A percentile compares a stretch with the other conserved stretches of the same genome.
phyloP scores from a whole-genome alignment of 2,113 vertebrate species.

The Crotalus viridis region DNA sequence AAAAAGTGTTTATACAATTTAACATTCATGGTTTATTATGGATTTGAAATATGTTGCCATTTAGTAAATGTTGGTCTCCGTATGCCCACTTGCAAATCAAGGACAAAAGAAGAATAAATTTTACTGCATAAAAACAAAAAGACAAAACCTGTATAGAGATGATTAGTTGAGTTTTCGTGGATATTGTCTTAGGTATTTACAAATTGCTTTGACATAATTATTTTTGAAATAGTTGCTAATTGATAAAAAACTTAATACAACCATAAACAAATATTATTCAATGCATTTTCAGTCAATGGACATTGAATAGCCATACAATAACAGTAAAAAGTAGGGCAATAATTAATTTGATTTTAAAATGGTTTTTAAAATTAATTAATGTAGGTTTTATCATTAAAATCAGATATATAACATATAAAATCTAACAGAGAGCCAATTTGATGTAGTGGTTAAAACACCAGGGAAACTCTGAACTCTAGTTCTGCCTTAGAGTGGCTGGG shows the following conservation, averaged over 20 bases:
- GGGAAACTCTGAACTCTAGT: neutral
- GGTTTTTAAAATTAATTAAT: neutral
- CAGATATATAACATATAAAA: neutral
- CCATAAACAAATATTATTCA: neutral
- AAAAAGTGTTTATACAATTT: neutral
- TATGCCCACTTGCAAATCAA: neutral
- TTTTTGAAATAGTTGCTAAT: neutral
- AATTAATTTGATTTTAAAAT: neutral
- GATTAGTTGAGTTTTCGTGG: neutral
- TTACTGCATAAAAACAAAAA: neutral
- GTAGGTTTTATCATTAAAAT: neutral
- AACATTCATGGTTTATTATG: neutral
- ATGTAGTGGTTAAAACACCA: neutral
- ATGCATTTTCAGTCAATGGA: neutral
- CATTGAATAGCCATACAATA: neutral
- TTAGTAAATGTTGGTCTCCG: neutral
- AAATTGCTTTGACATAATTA: neutral
- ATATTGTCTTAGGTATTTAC: neutral
- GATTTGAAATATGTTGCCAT: neutral
- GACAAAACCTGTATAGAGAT: neutral
- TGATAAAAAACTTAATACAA: neutral
- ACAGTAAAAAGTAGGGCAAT: neutral
- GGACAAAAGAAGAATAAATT: neutral
- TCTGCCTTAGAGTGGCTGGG: neutral
- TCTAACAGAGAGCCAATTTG: neutral